phyloP scores from a whole-genome alignment of 1,140 invertebrate species.

The Drosophila suzukii region DNA sequence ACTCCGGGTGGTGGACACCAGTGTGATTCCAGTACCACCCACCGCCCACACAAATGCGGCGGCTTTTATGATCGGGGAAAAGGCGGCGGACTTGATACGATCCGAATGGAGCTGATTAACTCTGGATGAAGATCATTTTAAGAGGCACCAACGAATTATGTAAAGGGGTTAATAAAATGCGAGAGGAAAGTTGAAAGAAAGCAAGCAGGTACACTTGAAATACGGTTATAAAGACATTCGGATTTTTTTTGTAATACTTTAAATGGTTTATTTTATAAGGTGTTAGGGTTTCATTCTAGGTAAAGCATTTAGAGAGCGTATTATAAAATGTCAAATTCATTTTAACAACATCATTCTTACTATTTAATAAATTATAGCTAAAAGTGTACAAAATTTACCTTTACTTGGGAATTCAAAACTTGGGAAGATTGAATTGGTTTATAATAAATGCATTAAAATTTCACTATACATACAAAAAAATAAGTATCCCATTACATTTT shows the following conservation, averaged over 20 bases:
- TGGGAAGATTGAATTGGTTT: no score
- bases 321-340: not conserved
- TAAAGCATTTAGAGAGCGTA: not conserved
- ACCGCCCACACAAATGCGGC: conserved; percentile 90
- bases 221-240: not conserved
- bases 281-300: not conserved
- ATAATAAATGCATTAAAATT: no score
- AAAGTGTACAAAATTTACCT: not conserved
- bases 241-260: not conserved
- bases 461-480: no score
- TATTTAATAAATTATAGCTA: not conserved
- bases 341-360: not conserved
- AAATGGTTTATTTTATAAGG: not conserved
- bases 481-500: no score
- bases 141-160: conserved; percentile 10
- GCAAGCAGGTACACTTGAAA: conserved; percentile 3
- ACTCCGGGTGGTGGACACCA: conserved; percentile 91
- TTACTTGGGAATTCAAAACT: not conserved
- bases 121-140: not conserved
- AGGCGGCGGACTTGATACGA: conserved; percentile 92
- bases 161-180: conserved; percentile 69
- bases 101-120: conserved; percentile 84
- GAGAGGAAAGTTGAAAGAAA: conserved; percentile 43
- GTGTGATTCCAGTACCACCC: conserved; percentile 89
- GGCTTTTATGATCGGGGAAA: conserved; percentile 94